These are phyloP conservation scores for Boulengeromyrus knoepffleri DNA, from an alignment of 2,113 vertebrate species.

Conservation along the genomic window DNA sequence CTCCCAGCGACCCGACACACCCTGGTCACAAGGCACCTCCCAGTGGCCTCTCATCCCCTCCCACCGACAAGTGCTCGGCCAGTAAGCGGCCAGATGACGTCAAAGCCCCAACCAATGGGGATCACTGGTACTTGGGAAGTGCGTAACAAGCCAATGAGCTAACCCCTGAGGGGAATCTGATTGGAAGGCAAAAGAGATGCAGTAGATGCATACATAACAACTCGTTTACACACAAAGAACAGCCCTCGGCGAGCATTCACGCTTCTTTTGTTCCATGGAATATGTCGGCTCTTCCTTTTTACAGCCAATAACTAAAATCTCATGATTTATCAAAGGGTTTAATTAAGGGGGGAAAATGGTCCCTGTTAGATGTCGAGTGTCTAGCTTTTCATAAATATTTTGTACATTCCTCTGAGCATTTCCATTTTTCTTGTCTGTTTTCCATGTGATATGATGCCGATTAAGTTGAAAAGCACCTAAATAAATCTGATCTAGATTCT, in stretches of 20 bases:
- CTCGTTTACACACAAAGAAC: neutral
- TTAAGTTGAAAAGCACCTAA: neutral
- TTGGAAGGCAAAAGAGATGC: neutral
- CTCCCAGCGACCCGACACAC: conserved; percentile 25
- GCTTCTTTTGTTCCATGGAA: neutral
- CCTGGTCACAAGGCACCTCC: conserved; percentile 37
- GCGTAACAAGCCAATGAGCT: neutral
- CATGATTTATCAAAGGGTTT: neutral
- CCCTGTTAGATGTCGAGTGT: neutral
- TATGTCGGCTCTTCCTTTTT: neutral
- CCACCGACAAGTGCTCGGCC: neutral
- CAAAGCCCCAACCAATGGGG: neutral
- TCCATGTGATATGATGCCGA: neutral
- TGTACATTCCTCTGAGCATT: neutral
- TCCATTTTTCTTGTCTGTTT: neutral
- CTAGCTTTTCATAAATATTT: neutral
- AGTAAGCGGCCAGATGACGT: conserved; percentile 25
- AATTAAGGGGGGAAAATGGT: neutral
- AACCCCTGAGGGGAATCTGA: neutral
- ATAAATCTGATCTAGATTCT: neutral
- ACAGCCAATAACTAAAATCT: neutral
- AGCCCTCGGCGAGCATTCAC: neutral
- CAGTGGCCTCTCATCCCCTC: conserved; percentile 10
- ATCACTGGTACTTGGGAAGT: neutral
- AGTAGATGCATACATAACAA: neutral